Evolutionary conservation across 2,113 vertebrate genomes (phyloP).

Genomic region (Hemicordylus capensis): DNA sequence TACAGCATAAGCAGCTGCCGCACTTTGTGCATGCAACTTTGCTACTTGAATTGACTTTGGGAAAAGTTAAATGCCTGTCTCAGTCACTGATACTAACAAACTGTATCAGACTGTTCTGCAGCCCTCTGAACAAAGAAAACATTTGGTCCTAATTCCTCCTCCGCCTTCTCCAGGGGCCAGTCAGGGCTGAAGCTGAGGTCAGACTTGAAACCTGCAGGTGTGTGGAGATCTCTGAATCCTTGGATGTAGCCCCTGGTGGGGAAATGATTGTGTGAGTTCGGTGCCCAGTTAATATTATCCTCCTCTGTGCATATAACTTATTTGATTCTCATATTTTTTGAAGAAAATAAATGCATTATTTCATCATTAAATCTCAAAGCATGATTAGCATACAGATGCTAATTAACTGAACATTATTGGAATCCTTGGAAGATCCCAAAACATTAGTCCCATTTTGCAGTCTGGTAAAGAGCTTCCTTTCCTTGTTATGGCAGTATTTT

Average conservation of each 20-base stretch:
- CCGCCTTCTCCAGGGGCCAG: background rate
- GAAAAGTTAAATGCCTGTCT: background rate
- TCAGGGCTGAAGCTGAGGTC: background rate
- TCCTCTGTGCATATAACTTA: too few relatives aligned
- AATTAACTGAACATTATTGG: background rate
- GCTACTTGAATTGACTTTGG: background rate
- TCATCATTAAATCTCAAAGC: background rate
- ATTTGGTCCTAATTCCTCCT: background rate
- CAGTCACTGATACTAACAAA: slow-evolving; percentile 14
- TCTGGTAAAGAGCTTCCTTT: background rate
- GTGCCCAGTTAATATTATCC: background rate
- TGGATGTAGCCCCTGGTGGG: too few relatives aligned
- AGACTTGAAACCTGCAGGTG: background rate
- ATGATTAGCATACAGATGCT: background rate
- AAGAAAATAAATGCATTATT: background rate
- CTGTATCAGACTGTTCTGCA: background rate
- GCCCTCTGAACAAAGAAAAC: background rate
- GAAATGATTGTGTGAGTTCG: background rate
- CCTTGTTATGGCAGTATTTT: background rate
- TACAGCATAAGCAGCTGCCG: slow-evolving; percentile 41
- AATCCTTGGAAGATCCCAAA: background rate
- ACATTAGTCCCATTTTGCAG: background rate
- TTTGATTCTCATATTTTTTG: too few relatives aligned
- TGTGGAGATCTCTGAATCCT: too few relatives aligned
- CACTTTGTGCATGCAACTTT: slow-evolving; percentile 1